phyloP scores from a whole-genome alignment of 2,113 vertebrate species.

The Mobula hypostoma region DNA sequence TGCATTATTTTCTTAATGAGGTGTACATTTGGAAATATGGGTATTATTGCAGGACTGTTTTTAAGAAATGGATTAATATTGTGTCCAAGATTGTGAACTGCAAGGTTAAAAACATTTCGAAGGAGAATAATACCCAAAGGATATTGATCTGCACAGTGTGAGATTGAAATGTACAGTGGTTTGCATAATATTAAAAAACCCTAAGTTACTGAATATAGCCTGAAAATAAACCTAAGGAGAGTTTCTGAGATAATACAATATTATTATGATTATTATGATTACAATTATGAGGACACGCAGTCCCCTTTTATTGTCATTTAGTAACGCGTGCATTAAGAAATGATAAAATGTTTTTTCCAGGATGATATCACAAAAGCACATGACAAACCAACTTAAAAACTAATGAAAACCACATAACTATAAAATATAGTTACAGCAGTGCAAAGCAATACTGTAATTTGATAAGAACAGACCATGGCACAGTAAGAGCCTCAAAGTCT shows the following conservation, averaged over 20 bases:
- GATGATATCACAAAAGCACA: too few relatives aligned
- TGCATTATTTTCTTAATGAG: not conserved
- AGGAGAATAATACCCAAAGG: not conserved
- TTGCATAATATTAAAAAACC: not conserved
- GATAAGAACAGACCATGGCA: too few relatives aligned
- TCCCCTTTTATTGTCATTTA: too few relatives aligned
- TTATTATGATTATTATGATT: not conserved
- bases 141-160: not conserved
- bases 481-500: too few relatives aligned
- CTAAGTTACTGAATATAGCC: not conserved
- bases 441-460: too few relatives aligned
- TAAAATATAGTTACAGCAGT: too few relatives aligned
- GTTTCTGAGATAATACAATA: not conserved
- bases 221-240: not conserved
- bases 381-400: too few relatives aligned
- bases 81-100: not conserved
- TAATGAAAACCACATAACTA: too few relatives aligned
- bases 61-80: not conserved
- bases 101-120: not conserved
- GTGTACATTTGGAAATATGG: not conserved
- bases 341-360: too few relatives aligned
- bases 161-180: not conserved
- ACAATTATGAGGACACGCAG: too few relatives aligned
- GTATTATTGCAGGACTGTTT: not conserved
- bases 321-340: too few relatives aligned